Conservation (phyloP, 1,140 invertebrate genomes). For the Caenorhabditis latens region DNA sequence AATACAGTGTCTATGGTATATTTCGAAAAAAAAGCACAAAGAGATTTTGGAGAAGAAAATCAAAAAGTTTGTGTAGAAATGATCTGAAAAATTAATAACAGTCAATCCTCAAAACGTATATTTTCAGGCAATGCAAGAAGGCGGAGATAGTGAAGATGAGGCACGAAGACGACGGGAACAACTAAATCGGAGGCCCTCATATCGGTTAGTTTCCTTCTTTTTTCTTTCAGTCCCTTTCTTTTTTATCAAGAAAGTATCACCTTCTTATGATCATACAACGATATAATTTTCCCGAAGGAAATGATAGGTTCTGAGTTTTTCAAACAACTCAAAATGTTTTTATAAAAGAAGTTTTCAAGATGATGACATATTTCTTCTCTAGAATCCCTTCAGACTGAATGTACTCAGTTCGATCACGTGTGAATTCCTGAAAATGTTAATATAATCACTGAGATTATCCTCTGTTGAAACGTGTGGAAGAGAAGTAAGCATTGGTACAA, state of each 20-base stretch:
- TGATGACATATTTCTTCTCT: not conserved
- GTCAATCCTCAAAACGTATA: not conserved
- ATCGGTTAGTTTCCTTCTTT: slow-evolving; percentile 59
- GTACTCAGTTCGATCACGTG: not conserved
- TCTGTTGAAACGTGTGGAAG: no score
- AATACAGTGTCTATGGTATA: no score
- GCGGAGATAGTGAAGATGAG: slow-evolving; percentile 62
- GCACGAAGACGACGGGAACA: slow-evolving; percentile 64
- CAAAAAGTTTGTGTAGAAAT: no score
- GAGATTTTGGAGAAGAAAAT: no score
- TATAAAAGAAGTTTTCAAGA: not conserved
- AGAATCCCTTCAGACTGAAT: not conserved
- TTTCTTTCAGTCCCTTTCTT: not conserved
- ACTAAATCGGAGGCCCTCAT: slow-evolving; percentile 65
- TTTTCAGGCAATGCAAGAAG: slow-evolving; percentile 49
- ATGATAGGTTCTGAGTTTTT: not conserved
- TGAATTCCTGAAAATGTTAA: not conserved
- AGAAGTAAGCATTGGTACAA: no score
- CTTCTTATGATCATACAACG: not conserved
- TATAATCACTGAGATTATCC: not conserved
- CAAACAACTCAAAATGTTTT: slow-evolving; percentile 5
- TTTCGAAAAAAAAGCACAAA: no score
- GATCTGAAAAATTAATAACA: not conserved
- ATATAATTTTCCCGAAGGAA: not conserved
- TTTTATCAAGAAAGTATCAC: not conserved